These are phyloP conservation scores for Erpetoichthys calabaricus DNA, from an alignment of 2,797 vertebrate species.

Conservation along the genomic window DNA sequence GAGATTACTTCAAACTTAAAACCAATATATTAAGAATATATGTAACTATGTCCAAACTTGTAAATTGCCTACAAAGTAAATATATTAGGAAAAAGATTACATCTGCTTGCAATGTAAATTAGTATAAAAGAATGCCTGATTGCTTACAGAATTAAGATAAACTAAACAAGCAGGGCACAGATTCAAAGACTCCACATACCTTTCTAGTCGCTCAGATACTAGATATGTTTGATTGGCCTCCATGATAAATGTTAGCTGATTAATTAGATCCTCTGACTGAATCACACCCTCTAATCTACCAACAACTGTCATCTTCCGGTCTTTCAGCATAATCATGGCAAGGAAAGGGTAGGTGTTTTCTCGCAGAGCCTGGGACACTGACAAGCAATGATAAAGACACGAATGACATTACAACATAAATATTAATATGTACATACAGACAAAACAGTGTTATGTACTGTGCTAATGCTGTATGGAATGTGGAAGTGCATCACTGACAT, in stretches of 20 bases:
- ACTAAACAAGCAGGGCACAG: too few relatives aligned
- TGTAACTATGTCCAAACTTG: too few relatives aligned
- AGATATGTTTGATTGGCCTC: constrained; percentile 94
- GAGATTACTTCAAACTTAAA: background rate
- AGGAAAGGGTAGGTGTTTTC: constrained; percentile 96
- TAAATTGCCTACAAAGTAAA: too few relatives aligned
- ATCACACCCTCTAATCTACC: constrained; percentile 89
- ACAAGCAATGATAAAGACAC: constrained; percentile 10
- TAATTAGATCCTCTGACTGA: constrained; percentile 88
- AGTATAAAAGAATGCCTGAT: too few relatives aligned
- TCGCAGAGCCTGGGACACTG: constrained; percentile 90
- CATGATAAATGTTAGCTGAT: constrained; percentile 93
- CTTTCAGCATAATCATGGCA: constrained; percentile 96
- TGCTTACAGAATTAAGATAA: too few relatives aligned
- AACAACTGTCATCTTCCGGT: constrained; percentile 93
- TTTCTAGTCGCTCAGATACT: constrained; percentile 86
- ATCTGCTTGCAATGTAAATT: too few relatives aligned
- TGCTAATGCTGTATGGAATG: background rate
- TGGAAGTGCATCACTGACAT: background rate
- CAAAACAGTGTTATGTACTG: background rate
- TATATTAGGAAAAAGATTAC: too few relatives aligned
- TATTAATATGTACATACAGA: background rate
- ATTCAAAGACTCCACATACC: constrained; percentile 40
- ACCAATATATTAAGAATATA: too few relatives aligned
- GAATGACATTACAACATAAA: background rate